Conservation (phyloP, 2,113 vertebrate species). For the Castor canadensis region DNA sequence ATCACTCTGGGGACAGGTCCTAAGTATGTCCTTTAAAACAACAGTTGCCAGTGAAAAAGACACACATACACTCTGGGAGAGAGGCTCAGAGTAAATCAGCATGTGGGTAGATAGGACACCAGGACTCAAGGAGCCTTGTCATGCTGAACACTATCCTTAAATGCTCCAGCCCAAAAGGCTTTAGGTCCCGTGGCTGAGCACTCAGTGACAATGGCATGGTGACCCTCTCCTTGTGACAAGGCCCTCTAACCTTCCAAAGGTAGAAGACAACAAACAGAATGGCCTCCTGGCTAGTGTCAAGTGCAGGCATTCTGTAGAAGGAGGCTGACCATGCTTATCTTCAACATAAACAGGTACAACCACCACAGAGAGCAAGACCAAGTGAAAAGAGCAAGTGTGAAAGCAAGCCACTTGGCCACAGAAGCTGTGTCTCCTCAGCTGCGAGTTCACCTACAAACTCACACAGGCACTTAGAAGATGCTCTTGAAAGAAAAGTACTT, state of each 20-base stretch:
- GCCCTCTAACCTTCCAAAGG: accelerated
- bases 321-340: accelerated
- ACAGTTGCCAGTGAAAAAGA: background rate
- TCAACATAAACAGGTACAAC: accelerated
- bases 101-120: accelerated
- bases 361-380: accelerated
- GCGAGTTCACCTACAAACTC: accelerated
- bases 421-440: accelerated
- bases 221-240: accelerated
- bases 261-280: background rate
- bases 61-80: accelerated
- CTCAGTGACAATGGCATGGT: accelerated
- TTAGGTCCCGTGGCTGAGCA: background rate
- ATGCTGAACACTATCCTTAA: accelerated
- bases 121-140: too few relatives aligned
- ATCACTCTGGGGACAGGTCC: background rate
- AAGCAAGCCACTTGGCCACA: accelerated
- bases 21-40: too few relatives aligned
- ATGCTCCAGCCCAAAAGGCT: accelerated
- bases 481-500: background rate
- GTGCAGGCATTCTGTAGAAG: accelerated
- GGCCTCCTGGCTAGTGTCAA: background rate
- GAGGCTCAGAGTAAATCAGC: accelerated
- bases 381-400: background rate
- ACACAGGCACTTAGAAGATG: accelerated